Conservation (phyloP, 2,113 vertebrate genomes). For the Piprites chloris region DNA sequence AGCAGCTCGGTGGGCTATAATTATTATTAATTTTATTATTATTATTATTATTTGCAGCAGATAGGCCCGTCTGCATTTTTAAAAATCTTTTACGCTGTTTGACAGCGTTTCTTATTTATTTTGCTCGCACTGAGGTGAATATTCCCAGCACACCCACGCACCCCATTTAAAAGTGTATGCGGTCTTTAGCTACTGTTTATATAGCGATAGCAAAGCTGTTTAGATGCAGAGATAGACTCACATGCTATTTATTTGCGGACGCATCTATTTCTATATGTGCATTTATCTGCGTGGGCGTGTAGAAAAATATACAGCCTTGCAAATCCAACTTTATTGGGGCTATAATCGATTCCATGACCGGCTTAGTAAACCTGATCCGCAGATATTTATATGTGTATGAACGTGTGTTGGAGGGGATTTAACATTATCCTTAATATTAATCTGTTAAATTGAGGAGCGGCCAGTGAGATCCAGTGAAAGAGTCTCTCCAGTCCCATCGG, state of each 20-base stretch:
- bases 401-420: neutral
- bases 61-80: neutral
- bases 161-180: neutral
- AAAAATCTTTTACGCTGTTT: neutral
- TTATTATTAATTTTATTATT: neutral
- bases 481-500: neutral
- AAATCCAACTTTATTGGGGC: conserved; percentile 33
- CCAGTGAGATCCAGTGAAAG: neutral
- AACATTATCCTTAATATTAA: neutral
- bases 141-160: neutral
- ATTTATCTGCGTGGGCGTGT: conserved; percentile 5
- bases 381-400: neutral
- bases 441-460: neutral
- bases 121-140: neutral
- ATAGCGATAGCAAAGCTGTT: neutral
- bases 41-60: neutral
- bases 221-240: neutral
- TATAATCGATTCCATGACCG: conserved; percentile 14
- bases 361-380: neutral
- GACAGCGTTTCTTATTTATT: neutral
- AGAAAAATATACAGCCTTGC: conserved; percentile 5
- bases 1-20: neutral
- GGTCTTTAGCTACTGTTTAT: neutral
- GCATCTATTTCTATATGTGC: neutral
- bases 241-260: no score